Conservation (phyloP, 2,797 vertebrate genomes). For the Parauchenoglanis ngamensis region DNA sequence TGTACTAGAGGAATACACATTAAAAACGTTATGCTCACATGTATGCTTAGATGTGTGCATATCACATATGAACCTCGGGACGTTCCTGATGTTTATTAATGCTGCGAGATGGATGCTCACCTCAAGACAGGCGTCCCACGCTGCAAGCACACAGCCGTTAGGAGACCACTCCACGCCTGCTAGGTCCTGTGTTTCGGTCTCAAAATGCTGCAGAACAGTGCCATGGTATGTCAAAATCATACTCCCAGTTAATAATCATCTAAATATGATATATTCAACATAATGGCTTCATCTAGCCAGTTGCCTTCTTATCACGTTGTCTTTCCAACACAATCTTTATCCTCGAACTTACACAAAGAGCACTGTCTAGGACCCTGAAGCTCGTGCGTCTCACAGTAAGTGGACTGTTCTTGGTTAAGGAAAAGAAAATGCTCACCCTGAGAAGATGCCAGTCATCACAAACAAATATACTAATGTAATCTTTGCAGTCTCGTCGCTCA, state of each 20-base stretch:
- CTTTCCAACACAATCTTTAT: background rate
- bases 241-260: background rate
- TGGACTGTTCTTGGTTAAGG: background rate
- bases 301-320: background rate
- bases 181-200: constrained; percentile 92
- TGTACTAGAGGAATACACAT: constrained; percentile 78
- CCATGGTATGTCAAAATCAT: background rate
- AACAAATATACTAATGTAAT: constrained; percentile 92
- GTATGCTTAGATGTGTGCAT: background rate
- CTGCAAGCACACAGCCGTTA: constrained; percentile 92
- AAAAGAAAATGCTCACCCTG: constrained; percentile 75
- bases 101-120: constrained; percentile 65
- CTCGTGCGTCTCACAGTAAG: background rate
- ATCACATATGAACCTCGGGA: background rate
- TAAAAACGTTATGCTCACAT: background rate
- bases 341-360: background rate
- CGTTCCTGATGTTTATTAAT: background rate
- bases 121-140: constrained; percentile 92
- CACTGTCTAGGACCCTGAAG: background rate
- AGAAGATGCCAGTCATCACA: constrained; percentile 96
- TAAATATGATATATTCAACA: background rate
- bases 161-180: constrained; percentile 94
- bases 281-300: background rate
- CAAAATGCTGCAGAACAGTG: constrained; percentile 85
- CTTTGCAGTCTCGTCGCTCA: constrained; percentile 94